Base-by-base conservation (phyloP, 2,113 vertebrate species). In the Otolemur garnettii region DNA sequence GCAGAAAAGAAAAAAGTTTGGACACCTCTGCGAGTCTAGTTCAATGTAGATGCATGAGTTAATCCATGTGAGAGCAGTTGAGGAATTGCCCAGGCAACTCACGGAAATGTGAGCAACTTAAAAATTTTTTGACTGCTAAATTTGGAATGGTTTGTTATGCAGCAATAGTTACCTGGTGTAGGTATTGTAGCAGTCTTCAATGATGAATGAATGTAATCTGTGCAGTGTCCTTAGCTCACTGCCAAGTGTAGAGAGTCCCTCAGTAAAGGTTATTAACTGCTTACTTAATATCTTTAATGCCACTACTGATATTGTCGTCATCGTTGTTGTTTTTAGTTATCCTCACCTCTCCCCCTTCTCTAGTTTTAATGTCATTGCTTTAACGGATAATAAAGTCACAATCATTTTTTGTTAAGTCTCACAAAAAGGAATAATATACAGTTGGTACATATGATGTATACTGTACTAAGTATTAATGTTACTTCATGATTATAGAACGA, bases 391-490 rank as follows among this genome's bases (percentile, higher is more conserved):
- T 59, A 71, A 94, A 81, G 38, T 69, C 33, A 60, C 19, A 85
- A 55, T 77, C n/a, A 83, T 42, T 78, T 95, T 95, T 90, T 74
- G 15, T 87, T 87, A 81, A 85, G 71, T 83, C 11, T 92, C 30
- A 45, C 33, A 85, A 59, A 55, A 66, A 84, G 89, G 42, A 91
- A 9, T 22, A 85, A 57, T 38, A 13, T 11, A 50, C 22, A 45
- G 55, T 33, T 64, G 55, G 85, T 21, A 21, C 13, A 30, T 57
- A 53, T 71, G 38, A 38, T 71, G 22, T n/a, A 10, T 71, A 17
- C 22, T 66, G 1, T 77, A 45, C 30, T 24, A 59, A 24, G 33
- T 92, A 4, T 74, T 80, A n/a, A 35, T 59, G 8, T 80, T 71
- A 60, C 17, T 35, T 86, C 38, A 38, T 26, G n/a, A 30, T 35